Conservation (phyloP, 2,888 invertebrate genomes). For the Cantharis lateralis region DNA sequence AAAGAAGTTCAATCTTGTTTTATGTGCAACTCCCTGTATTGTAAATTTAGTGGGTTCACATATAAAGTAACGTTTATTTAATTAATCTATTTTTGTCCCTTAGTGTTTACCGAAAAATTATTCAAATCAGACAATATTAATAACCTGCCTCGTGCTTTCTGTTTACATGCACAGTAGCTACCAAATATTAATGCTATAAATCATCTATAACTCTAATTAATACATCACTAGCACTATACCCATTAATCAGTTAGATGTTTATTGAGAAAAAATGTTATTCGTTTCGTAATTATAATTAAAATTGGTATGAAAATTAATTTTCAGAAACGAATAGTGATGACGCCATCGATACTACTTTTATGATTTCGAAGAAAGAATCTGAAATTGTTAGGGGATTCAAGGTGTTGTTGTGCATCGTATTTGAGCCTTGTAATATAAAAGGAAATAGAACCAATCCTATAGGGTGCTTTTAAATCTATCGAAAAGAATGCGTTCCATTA, state of each 20-base stretch:
- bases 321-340: background rate
- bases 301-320: background rate
- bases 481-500: background rate
- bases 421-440: background rate
- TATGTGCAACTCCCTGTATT: background rate
- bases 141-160: background rate
- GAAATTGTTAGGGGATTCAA: background rate
- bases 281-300: background rate
- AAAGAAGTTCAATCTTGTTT: background rate
- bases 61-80: background rate
- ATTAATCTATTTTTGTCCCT: background rate
- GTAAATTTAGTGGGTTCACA: background rate
- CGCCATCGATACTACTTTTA: background rate
- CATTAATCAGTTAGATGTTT: conserved; percentile 32
- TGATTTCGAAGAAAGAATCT: background rate
- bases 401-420: background rate
- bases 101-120: background rate
- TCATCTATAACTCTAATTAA: conserved; percentile 35
- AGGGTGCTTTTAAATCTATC: background rate
- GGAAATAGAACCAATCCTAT: background rate
- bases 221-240: conserved; percentile 35
- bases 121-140: conserved; percentile 2
- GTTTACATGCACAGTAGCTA: conserved; percentile 1
- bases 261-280: conserved; percentile 14
- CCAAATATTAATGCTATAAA: conserved; percentile 27